phyloP scores from a whole-genome alignment of 2,888 invertebrate species.

The Lepidonotus clava region DNA sequence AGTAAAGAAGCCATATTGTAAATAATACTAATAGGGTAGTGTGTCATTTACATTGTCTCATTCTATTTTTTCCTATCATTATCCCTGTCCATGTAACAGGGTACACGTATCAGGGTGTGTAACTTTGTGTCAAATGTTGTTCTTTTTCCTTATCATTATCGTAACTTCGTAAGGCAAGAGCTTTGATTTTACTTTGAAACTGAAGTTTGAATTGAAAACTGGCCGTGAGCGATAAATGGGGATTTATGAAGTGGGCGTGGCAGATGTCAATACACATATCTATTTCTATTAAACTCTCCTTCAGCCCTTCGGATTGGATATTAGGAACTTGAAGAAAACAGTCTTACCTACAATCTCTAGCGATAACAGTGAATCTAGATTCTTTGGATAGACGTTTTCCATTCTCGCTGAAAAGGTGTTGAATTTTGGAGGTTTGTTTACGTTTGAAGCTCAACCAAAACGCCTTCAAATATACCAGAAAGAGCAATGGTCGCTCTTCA shows the following conservation, averaged over 20 bases:
- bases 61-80: too few relatives aligned
- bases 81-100: too few relatives aligned
- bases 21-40: too few relatives aligned
- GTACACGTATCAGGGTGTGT: too few relatives aligned
- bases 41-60: too few relatives aligned
- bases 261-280: not conserved
- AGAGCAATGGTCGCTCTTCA: conserved; percentile 54
- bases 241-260: not conserved
- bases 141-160: too few relatives aligned
- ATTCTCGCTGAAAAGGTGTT: conserved; percentile 41
- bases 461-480: conserved; percentile 53
- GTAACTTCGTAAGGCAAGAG: too few relatives aligned
- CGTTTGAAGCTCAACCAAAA: conserved; percentile 26
- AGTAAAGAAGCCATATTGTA: too few relatives aligned
- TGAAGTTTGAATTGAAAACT: too few relatives aligned
- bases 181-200: too few relatives aligned
- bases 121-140: too few relatives aligned
- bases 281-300: not conserved
- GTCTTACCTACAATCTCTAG: conserved; percentile 51
- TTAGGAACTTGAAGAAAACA: not conserved
- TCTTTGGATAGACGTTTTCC: not conserved
- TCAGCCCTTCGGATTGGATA: not conserved
- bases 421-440: conserved; percentile 48
- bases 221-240: conserved; percentile 1
- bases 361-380: conserved; percentile 29